phyloP scores from a whole-genome alignment of 2,888 invertebrate species.

The Agrotis ipsilon region DNA sequence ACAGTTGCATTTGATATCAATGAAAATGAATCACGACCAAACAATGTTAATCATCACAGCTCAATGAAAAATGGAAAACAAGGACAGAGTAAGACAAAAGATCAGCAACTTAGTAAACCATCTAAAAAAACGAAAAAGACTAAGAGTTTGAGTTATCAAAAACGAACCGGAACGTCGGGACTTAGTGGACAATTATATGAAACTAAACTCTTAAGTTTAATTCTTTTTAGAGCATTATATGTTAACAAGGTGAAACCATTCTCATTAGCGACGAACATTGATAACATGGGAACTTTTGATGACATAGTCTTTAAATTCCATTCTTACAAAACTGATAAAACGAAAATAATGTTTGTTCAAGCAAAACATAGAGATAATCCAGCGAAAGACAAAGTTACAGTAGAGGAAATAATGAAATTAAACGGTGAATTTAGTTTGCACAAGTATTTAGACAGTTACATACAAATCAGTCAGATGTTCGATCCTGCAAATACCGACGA shows the following conservation, averaged over 20 bases:
- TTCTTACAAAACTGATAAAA: conserved; percentile 21
- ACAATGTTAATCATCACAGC: background rate
- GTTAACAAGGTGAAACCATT: conserved; percentile 42
- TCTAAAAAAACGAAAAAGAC: conserved; percentile 4
- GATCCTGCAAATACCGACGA: conserved; percentile 9
- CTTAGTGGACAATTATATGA: conserved; percentile 62
- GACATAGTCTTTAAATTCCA: conserved; percentile 60
- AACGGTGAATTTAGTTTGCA: conserved; percentile 46
- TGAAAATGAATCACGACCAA: background rate
- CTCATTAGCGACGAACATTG: conserved; percentile 47
- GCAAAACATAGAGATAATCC: conserved; percentile 58
- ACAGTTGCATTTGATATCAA: background rate
- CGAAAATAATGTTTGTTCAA: conserved; percentile 58
- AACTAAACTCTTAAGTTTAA: conserved; percentile 59
- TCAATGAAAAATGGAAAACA: background rate
- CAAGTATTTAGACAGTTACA: conserved; percentile 57
- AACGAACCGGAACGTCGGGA: conserved; percentile 51
- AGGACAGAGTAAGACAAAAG: conserved; percentile 4
- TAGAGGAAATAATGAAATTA: conserved; percentile 40
- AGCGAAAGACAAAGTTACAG: conserved; percentile 38
- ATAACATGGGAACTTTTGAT: conserved; percentile 60
- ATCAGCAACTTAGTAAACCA: background rate
- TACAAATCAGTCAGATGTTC: conserved; percentile 47
- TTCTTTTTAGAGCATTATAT: conserved; percentile 52
- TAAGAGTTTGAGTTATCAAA: conserved; percentile 25